Evolutionary conservation across 1,140 invertebrate species (phyloP).

Genomic region (Penaeus indicus): DNA sequence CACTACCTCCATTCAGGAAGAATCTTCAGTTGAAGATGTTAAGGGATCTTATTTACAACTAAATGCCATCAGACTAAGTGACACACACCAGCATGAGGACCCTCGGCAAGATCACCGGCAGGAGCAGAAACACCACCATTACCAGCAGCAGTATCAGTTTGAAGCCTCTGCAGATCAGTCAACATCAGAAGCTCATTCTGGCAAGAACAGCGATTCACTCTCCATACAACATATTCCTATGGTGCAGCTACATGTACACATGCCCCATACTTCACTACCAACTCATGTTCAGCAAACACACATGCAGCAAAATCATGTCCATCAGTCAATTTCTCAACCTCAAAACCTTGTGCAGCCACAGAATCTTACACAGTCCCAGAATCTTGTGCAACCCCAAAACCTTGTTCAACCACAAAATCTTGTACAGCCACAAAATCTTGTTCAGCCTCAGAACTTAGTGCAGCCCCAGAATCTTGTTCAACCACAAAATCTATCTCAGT

Average conservation of each 20-base stretch:
- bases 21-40: too few species aligned
- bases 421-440: slow-evolving; percentile 40
- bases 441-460: slow-evolving; percentile 43
- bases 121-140: slow-evolving; percentile 27
- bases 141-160: slow-evolving; percentile 35
- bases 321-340: slow-evolving; percentile 36
- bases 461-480: slow-evolving; percentile 54
- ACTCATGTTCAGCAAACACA: slow-evolving; percentile 2
- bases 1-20: too few species aligned
- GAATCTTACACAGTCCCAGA: slow-evolving; percentile 40
- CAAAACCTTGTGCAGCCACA: slow-evolving; percentile 46
- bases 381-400: slow-evolving; percentile 29
- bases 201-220: slow-evolving; percentile 30
- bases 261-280: background rate
- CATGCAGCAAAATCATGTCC: slow-evolving; percentile 15
- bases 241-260: slow-evolving; percentile 45
- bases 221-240: slow-evolving; percentile 43
- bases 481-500: slow-evolving; percentile 46
- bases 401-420: slow-evolving; percentile 28
- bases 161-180: slow-evolving; percentile 12
- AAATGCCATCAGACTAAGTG: too few species aligned
- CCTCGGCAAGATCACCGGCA: background rate
- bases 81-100: background rate
- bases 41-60: too few species aligned
- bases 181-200: slow-evolving; percentile 12